Percentiles rank a stretch among this genome's conserved stretches.
Evolutionary conservation across 2,888 invertebrate genomes (phyloP).

Genomic region (Pterostichus madidus): DNA sequence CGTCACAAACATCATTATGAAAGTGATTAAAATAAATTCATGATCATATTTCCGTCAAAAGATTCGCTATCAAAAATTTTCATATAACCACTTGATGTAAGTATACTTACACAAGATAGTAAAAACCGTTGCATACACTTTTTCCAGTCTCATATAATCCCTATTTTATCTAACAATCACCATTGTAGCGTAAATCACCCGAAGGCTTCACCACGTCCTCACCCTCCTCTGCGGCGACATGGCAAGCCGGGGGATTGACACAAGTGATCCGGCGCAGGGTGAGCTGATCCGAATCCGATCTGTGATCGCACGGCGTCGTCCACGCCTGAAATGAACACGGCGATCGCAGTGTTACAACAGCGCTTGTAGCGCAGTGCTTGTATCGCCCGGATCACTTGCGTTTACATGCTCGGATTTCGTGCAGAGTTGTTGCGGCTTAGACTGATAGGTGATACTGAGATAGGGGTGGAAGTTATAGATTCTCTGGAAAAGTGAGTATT

Average conservation of each 20-base stretch:
- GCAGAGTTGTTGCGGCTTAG: neutral
- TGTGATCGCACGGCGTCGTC: neutral
- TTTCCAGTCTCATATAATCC: neutral
- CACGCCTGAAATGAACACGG: constrained; percentile 7
- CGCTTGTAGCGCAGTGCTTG: constrained; percentile 1
- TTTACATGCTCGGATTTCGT: constrained; percentile 7
- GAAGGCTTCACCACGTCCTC: neutral
- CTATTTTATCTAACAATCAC: neutral
- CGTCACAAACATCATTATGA: too few species aligned
- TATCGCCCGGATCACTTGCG: constrained; percentile 17
- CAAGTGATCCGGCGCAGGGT: neutral
- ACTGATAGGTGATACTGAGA: neutral
- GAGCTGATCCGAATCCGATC: neutral
- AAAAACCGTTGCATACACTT: neutral
- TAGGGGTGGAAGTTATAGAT: too few species aligned
- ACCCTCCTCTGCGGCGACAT: neutral
- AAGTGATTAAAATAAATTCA: too few species aligned
- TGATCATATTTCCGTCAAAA: too few species aligned
- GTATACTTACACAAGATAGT: too few species aligned
- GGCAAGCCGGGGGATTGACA: constrained; percentile 13
- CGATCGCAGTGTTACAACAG: constrained; percentile 10
- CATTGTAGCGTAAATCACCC: constrained; percentile 1
- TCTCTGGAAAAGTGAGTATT: too few species aligned
- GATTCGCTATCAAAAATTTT: too few species aligned
- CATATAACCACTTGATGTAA: too few species aligned